Evolutionary conservation across 2,888 invertebrate species (phyloP).

Genomic region (Acheta domesticus): DNA sequence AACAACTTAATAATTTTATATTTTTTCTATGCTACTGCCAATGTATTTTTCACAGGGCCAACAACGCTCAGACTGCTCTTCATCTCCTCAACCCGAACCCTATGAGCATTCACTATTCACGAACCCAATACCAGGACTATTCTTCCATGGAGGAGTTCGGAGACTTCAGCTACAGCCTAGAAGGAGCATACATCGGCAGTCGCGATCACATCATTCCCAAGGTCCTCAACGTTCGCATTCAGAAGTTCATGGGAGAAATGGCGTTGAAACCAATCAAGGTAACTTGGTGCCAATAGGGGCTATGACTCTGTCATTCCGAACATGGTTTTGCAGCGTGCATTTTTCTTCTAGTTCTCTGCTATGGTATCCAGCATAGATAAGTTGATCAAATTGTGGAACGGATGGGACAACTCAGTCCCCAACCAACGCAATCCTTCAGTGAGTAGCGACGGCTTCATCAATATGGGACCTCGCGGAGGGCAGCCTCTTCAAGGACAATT

Average conservation of each 20-base stretch:
- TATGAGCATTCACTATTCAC: conserved; percentile 39
- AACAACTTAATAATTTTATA: too few species aligned
- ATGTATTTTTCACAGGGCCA: conserved; percentile 44
- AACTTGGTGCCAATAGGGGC: background rate
- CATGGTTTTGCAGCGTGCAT: background rate
- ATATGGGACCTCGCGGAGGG: background rate
- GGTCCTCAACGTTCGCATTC: conserved; percentile 33
- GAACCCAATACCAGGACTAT: conserved; percentile 32
- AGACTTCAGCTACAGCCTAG: conserved; percentile 35
- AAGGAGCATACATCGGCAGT: conserved; percentile 33
- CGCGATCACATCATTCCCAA: conserved; percentile 36
- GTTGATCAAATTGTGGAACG: background rate
- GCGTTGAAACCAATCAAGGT: conserved; percentile 40
- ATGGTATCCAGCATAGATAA: background rate
- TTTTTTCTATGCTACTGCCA: too few species aligned
- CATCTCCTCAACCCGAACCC: conserved; percentile 49
- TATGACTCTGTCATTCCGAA: too few species aligned
- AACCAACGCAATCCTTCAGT: background rate
- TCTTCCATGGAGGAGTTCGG: background rate
- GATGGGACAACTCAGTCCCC: background rate
- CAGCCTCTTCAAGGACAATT: background rate
- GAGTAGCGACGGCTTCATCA: background rate
- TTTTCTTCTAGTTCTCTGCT: background rate
- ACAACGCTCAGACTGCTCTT: conserved; percentile 52
- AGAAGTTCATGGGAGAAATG: conserved; percentile 46